A percentile compares a stretch with the other conserved stretches of the same genome.
phyloP scores from a whole-genome alignment of 2,113 vertebrate genomes.

The Sorex araneus region DNA sequence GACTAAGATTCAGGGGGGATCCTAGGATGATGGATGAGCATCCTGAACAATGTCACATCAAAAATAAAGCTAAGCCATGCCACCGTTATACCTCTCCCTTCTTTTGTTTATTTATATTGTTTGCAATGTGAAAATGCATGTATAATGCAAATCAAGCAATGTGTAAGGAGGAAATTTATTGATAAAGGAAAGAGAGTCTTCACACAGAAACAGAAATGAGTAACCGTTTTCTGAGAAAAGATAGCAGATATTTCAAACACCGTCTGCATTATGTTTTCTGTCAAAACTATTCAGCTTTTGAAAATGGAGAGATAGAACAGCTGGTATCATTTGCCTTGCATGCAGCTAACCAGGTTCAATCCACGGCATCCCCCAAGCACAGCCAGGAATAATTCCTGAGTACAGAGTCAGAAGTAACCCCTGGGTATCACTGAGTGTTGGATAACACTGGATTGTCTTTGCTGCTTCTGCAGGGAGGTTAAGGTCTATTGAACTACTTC shows the following conservation, averaged over 20 bases:
- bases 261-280: not conserved
- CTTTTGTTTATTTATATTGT: not conserved
- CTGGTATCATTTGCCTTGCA: too few relatives aligned
- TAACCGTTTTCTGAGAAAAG: not conserved
- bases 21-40: not conserved
- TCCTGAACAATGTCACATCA: not conserved
- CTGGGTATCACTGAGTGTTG: too few relatives aligned
- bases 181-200: not conserved
- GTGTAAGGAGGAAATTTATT: not conserved
- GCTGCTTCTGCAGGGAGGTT: too few relatives aligned
- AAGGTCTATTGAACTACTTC: too few relatives aligned
- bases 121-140: not conserved
- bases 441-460: too few relatives aligned
- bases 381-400: too few relatives aligned
- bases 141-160: not conserved
- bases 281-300: not conserved
- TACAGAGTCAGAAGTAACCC: too few relatives aligned
- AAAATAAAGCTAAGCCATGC: not conserved
- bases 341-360: too few relatives aligned
- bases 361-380: too few relatives aligned
- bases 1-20: not conserved
- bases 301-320: too few relatives aligned
- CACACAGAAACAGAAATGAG: not conserved
- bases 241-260: constrained; percentile 22
- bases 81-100: not conserved